Evolutionary conservation across 2,113 vertebrate species (phyloP).

Genomic region (Meriones unguiculatus): DNA sequence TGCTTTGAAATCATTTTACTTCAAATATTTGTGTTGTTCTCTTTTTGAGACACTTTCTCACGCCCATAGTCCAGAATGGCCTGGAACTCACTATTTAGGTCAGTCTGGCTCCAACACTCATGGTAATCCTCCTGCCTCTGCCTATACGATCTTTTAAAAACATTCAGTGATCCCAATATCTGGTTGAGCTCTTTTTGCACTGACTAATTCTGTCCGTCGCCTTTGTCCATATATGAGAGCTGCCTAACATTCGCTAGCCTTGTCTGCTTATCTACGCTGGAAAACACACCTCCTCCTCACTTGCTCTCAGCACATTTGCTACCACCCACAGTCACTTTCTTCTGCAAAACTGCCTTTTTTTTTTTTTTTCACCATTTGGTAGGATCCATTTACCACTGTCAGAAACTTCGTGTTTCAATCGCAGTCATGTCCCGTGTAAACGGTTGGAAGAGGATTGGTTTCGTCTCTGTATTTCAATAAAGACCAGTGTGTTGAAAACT

Average conservation of each 20-base stretch:
- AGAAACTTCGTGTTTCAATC: conserved; percentile 21
- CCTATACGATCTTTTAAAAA: neutral
- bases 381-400: conserved; percentile 15
- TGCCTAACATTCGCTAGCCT: neutral
- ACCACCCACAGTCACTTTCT: neutral
- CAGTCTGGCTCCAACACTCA: neutral
- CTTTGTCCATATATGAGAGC: neutral
- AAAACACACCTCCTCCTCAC: neutral
- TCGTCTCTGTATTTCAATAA: conserved; percentile 31
- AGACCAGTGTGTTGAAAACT: conserved; percentile 22
- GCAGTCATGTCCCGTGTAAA: neutral
- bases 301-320: neutral
- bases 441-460: neutral
- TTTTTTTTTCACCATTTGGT: neutral
- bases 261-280: neutral
- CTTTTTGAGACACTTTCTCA: neutral
- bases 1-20: conserved; percentile 47
- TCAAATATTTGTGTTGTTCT: neutral
- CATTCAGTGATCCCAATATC: neutral
- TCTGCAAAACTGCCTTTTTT: neutral
- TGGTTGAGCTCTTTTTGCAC: neutral
- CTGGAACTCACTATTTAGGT: neutral
- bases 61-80: too few species aligned
- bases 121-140: neutral
- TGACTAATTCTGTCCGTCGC: neutral